Percentiles rank a stretch among this genome's conserved stretches.
Evolutionary conservation across 1,140 invertebrate genomes (phyloP).

Genomic region (Pseudomyrmex concolor): DNA sequence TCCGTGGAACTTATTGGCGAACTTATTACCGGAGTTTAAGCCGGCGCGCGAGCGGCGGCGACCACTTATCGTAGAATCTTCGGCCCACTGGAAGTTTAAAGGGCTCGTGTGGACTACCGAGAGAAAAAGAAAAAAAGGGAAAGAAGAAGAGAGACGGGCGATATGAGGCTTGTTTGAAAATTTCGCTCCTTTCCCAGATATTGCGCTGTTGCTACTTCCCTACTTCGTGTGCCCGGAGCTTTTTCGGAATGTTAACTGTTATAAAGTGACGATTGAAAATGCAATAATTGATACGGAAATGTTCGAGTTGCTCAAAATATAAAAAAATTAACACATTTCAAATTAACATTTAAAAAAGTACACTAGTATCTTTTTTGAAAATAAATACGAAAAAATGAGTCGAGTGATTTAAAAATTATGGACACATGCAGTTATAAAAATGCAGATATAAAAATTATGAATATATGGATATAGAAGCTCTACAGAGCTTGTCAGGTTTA

Average conservation of each 20-base stretch:
- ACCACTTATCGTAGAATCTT: constrained; percentile 78
- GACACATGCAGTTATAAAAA: too few relatives aligned
- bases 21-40: constrained; percentile 80
- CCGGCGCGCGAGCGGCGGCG: constrained; percentile 56
- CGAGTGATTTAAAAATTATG: neutral
- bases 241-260: neutral
- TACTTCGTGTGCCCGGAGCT: neutral
- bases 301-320: too few relatives aligned
- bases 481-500: neutral
- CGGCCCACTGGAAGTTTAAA: constrained; percentile 76
- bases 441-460: too few relatives aligned
- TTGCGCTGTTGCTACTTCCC: constrained; percentile 9
- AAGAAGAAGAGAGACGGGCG: neutral
- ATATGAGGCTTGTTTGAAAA: constrained; percentile 65
- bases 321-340: too few relatives aligned
- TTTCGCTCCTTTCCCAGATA: constrained; percentile 60
- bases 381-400: neutral
- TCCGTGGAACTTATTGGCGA: constrained; percentile 76
- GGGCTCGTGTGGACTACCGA: constrained; percentile 47
- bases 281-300: neutral
- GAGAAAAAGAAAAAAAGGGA: constrained; percentile 37
- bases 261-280: neutral
- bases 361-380: neutral
- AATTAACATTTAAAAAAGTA: too few relatives aligned
- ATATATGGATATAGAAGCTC: too few relatives aligned